phyloP scores from a whole-genome alignment of 2,113 vertebrate species.

The Ailuropoda melanoleuca region DNA sequence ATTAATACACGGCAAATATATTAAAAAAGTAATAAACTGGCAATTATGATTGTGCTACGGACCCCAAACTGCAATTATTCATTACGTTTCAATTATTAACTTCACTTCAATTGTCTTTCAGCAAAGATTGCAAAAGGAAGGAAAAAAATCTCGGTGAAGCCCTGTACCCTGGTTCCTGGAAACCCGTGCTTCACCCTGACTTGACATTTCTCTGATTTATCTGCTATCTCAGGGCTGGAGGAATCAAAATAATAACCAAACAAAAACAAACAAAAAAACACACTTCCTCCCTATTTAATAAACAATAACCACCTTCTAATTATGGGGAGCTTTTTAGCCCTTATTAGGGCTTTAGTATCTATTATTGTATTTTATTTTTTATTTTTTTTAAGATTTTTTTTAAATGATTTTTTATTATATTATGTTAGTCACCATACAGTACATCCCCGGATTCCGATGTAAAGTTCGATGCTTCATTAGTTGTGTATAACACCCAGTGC shows the following conservation, averaged over 20 bases:
- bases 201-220: slow-evolving; percentile 57
- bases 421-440: too few species aligned
- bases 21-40: slow-evolving; percentile 83
- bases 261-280: neutral
- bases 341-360: neutral
- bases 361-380: neutral
- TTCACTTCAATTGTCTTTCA: slow-evolving; percentile 78
- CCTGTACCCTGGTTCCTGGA: neutral
- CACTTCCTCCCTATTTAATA: neutral
- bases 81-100: slow-evolving; percentile 80
- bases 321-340: neutral
- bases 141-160: neutral
- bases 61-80: slow-evolving; percentile 79
- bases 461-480: too few species aligned
- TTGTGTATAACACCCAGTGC: too few species aligned
- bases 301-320: neutral
- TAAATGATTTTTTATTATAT: too few species aligned
- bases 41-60: slow-evolving; percentile 77
- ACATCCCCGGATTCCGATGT: too few species aligned
- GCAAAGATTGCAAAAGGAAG: slow-evolving; percentile 50
- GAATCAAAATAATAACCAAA: slow-evolving; percentile 27
- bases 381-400: neutral
- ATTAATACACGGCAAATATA: slow-evolving; percentile 80
- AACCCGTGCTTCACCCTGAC: slow-evolving; percentile 15
- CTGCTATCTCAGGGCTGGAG: neutral